Conservation (phyloP, 2,113 vertebrate genomes). For the Tupaia chinensis region DNA sequence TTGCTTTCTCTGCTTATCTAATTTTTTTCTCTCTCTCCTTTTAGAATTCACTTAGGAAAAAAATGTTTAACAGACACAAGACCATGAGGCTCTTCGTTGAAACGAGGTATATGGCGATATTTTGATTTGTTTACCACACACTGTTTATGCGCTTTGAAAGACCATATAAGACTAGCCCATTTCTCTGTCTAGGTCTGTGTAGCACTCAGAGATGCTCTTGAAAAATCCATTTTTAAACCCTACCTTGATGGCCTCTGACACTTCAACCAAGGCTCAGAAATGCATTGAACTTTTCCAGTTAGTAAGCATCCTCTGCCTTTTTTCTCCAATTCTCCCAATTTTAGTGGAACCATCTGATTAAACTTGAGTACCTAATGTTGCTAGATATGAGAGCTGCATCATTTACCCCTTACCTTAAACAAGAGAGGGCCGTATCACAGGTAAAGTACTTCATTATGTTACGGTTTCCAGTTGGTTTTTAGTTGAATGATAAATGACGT, state of each 20-base stretch:
- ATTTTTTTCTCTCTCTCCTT: background rate
- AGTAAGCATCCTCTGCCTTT: background rate
- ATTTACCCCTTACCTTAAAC: constrained; percentile 67
- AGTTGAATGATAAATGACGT: constrained; percentile 77
- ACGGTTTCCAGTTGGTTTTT: constrained; percentile 66
- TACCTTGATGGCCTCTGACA: background rate
- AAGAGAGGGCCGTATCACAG: constrained; percentile 59
- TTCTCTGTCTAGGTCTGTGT: background rate
- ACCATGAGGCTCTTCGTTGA: too few species aligned
- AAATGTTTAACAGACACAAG: too few species aligned
- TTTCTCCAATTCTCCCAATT: constrained; percentile 52
- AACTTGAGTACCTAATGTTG: constrained; percentile 58
- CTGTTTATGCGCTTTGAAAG: too few species aligned
- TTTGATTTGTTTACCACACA: too few species aligned
- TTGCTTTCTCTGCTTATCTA: background rate
- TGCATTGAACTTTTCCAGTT: background rate
- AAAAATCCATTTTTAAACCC: background rate
- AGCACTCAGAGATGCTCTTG: background rate
- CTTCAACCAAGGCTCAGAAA: background rate
- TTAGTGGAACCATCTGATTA: constrained; percentile 63
- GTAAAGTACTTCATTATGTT: constrained; percentile 69
- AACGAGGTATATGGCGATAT: too few species aligned
- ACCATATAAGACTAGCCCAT: background rate
- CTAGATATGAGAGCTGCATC: constrained; percentile 56
- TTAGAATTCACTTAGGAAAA: background rate